These are phyloP conservation scores for Phalacrocorax carbo DNA, from an alignment of 2,113 vertebrate species.

Conservation along the genomic window DNA sequence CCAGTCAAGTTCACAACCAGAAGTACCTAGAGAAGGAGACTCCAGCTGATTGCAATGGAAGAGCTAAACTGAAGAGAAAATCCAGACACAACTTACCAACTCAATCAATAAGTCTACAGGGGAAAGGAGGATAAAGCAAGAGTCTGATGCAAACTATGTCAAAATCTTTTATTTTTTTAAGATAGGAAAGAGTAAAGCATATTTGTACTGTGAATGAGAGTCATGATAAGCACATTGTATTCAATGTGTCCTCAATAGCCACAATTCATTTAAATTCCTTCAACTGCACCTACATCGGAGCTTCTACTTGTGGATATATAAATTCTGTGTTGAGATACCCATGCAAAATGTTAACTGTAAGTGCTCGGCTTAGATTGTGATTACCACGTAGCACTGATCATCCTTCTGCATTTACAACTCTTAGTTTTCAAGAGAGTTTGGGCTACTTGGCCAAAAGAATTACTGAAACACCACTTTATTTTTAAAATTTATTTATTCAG, in stretches of 20 bases:
- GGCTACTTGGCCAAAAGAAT: not conserved
- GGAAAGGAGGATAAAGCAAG: not conserved
- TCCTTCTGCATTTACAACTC: not conserved
- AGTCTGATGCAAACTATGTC: not conserved
- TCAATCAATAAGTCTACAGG: not conserved
- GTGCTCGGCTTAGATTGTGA: accelerated
- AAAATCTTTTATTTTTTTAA: not conserved
- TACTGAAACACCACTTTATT: not conserved
- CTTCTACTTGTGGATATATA: not conserved
- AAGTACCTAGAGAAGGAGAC: not conserved
- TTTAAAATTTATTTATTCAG: not conserved
- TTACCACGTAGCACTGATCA: not conserved
- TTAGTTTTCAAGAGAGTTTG: not conserved
- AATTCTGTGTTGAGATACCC: not conserved
- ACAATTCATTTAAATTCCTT: not conserved
- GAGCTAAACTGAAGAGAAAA: not conserved
- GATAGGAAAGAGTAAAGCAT: not conserved
- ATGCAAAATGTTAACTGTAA: accelerated
- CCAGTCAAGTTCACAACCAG: not conserved
- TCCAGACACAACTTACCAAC: not conserved
- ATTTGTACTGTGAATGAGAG: not conserved
- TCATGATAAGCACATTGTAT: accelerated
- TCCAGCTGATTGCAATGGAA: accelerated
- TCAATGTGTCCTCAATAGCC: not conserved
- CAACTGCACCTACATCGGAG: not conserved